Base-by-base conservation (phyloP, 2,797 vertebrate species). In the Saxicola maurus region DNA sequence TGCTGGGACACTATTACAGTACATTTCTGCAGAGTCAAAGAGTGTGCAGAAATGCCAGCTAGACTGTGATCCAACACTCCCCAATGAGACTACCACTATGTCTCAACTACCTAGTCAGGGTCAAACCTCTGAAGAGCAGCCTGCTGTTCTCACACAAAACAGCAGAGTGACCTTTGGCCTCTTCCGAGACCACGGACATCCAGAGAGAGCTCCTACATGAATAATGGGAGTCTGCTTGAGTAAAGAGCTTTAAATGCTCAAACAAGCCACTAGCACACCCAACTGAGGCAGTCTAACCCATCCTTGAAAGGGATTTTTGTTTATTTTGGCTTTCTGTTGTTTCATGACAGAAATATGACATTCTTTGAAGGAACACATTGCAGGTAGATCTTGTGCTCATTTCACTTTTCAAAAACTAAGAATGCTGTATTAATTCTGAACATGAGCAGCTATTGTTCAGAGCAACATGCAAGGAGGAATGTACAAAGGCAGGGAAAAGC, bases 1-100 rank as follows among this genome's bases (percentile, higher is more conserved):
- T 3, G 3, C 56, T 48, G 15, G 0, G 1, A 61, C 1, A 3
- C 28, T 25, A 5, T 13, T 2, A 3, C 43, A 57, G 67, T 1
- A 68, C 67, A 57, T 42, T 62, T 45, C 19, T 61, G 13, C 37
- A 71, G 45, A 45, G 62, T 35, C 37, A 52, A 40, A 43, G 49
- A 57, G 28, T 0, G 0, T 7, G 9, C 56, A 86, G 60, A 79
- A 86, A 48, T 11, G 24, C 15, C 64, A 69, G 60, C 43, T 31
- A 49, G 23, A 10, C 16, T 19, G 31, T 8, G 30, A 60, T 48
- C 57, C 35, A n/a, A 30, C 8, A 9, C 24, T 79, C 3, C 20
- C 28, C 45, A 42, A 25, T 0, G 1, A 81, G 23, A 52, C 20
- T 48, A 23, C n/a, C 9, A 6, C 33, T 31, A 7, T 28, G 51